Evolutionary conservation across 2,797 vertebrate species (phyloP), one percentile per base, ranked within the genome.

Genomic region (Tokudaia tokunoshimensis): DNA sequence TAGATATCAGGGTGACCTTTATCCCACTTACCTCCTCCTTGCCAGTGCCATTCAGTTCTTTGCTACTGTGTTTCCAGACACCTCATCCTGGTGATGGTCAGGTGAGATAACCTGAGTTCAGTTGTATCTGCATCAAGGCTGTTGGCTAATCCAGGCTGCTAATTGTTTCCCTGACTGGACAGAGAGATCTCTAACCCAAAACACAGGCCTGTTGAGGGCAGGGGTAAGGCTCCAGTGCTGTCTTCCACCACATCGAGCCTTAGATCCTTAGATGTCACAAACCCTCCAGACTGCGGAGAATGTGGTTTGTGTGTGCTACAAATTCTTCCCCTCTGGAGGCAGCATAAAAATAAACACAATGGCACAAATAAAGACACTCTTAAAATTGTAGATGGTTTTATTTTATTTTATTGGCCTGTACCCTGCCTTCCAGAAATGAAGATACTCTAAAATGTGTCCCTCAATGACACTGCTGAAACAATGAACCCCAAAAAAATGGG

Each of bases 61-160:
- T 55, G 55, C 74, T 59, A 50, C 74, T 89, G 81, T n/a, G 31
- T 95, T 94, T 96, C 91, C 67, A 72, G 81, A 59, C 29, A 41
- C 94, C 61, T 67, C 83, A 86, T 83, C 57, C n/a, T 24, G 12
- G 0, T 5, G 94, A 91, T 91, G 94, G 85, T 72, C 85, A 80
- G 41, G 78, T 47, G 24, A 87, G 92, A 95, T 44, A 92, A 83
- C 63, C 29, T 2, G 2, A 37, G 34, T 74, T 93, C 52, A 26
- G 59, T 55, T 92, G 20, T 89, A 91, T 89, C 76, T 96, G 92
- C 89, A 29, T 3, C 55, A 44, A 76, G 65, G n/a, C 37, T 92
- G 80, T 41, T 78, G 70, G 79, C 95, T 92, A 92, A 91, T 94
- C 76, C 79, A 84, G 52, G 78, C 92, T 75, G 80, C 95, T 6